Evolutionary conservation across 2,113 vertebrate species (phyloP), one percentile per base, ranked within the genome.

Genomic region (Spilogale gracilis): DNA sequence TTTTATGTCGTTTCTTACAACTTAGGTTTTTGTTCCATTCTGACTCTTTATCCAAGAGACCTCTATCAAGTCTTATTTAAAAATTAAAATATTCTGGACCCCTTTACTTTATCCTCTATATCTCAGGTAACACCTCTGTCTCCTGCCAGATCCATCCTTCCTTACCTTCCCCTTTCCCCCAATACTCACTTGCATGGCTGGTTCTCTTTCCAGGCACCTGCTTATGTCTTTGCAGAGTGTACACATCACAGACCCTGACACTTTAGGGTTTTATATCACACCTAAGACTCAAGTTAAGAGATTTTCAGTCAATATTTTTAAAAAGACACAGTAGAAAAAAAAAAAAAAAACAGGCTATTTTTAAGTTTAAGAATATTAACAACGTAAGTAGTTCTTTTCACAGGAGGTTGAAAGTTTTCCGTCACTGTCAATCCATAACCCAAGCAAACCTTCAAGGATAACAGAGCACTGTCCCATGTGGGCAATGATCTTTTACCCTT

Each of bases 1-100:
- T 76, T 84, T 60, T 78, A 54, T 76, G 67, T 18, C 48, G 18
- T 73, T 95, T 95, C 69, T 89, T 76, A 82, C 48, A 86, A 50
- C 27, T 48, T 84, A 3, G 65, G 21, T 61, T 67, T 80, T 67
- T 67, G 10, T 45, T 61, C 32, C 56, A 69, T 61, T 61, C 25
- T 45, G 25, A 61, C 27, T 54, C 17, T 65, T 79, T 60, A 48
- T 52, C 58, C 9, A 58, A 95, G 27, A 88, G 20, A 63, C 65
- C 11, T 63, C 52, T 63, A 61, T 13, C 21, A 52, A 65, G 7
- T 58, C 73, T 88, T 71, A 95, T 10, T 94, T 88, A 85, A 96
- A 94, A 85, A 45, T 76, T 32, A 89, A 89, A 76, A 85, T 63
- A 56, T 7, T 27, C 50, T 20, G 20, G 23, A 9, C 58, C 32